phyloP scores from a whole-genome alignment of 1,140 invertebrate species.

The Megalopta genalis region DNA sequence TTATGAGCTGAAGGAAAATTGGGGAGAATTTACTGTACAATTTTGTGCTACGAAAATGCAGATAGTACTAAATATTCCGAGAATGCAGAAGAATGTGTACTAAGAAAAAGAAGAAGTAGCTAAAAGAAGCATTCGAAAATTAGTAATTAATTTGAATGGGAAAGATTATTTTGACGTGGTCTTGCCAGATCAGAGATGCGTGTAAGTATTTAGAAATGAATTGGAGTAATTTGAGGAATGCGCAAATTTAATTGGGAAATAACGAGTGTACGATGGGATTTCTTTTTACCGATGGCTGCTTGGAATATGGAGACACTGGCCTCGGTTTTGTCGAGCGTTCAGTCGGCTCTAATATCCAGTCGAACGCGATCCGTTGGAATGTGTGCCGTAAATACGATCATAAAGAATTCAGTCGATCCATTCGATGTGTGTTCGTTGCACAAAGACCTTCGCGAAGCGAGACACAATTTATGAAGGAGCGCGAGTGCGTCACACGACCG shows the following conservation, averaged over 20 bases:
- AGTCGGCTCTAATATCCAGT: background rate
- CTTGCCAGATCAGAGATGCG: too few relatives aligned
- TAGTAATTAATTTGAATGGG: too few relatives aligned
- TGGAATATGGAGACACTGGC: background rate
- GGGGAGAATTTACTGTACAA: too few relatives aligned
- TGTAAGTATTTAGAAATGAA: too few relatives aligned
- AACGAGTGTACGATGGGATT: background rate
- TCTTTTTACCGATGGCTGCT: background rate
- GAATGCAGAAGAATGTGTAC: too few relatives aligned
- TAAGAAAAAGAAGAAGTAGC: too few relatives aligned
- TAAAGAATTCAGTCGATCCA: conserved; percentile 2
- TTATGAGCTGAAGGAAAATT: too few relatives aligned
- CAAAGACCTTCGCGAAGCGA: background rate
- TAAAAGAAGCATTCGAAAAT: too few relatives aligned
- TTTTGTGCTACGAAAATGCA: too few relatives aligned
- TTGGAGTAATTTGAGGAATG: background rate
- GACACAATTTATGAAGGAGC: background rate
- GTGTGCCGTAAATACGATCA: background rate
- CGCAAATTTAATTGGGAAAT: too few relatives aligned
- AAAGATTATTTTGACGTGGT: too few relatives aligned
- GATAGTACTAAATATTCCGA: too few relatives aligned
- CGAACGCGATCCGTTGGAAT: background rate
- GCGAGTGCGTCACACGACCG: background rate
- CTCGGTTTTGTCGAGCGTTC: background rate
- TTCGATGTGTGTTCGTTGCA: conserved; percentile 3